A percentile compares a stretch with the other conserved stretches of the same genome.
Evolutionary conservation across 1,140 invertebrate genomes (phyloP).

Genomic region (Harlomillsia oculata): DNA sequence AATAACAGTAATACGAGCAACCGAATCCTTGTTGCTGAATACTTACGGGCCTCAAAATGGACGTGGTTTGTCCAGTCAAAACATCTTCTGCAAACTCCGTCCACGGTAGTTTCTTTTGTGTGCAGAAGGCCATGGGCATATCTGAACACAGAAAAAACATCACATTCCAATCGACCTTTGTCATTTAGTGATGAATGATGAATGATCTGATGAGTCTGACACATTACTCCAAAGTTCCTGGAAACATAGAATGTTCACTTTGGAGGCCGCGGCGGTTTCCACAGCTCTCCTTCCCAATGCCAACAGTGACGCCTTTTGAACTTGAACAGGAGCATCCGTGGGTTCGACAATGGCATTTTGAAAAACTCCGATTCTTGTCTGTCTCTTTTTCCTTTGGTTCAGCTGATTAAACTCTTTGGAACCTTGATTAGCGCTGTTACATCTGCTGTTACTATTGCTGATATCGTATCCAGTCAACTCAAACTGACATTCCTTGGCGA

Average conservation of each 20-base stretch:
- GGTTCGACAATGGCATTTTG: conserved; percentile 7
- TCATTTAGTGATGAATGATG: too few species aligned
- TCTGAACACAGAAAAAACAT: conserved; percentile 3
- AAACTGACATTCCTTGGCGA: neutral
- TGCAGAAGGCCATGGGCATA: conserved; percentile 21
- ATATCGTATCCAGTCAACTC: neutral
- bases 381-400: neutral
- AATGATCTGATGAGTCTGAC: too few species aligned
- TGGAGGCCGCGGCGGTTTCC: neutral
- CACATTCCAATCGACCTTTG: too few species aligned
- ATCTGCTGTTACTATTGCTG: neutral
- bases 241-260: conserved; percentile 20
- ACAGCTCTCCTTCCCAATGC: neutral
- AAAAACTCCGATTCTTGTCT: conserved; percentile 4
- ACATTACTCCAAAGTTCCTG: conserved; percentile 22
- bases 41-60: neutral
- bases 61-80: conserved; percentile 3
- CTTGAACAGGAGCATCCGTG: neutral
- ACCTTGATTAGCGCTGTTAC: too few species aligned
- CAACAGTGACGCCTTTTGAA: neutral
- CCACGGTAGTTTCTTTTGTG: conserved; percentile 23
- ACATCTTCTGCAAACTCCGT: conserved; percentile 22
- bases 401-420: too few species aligned
- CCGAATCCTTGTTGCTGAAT: too few species aligned
- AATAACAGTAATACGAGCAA: too few species aligned